Base-by-base conservation (phyloP, 2,888 invertebrate genomes). In the Mesorhabditis sp. region DNA sequence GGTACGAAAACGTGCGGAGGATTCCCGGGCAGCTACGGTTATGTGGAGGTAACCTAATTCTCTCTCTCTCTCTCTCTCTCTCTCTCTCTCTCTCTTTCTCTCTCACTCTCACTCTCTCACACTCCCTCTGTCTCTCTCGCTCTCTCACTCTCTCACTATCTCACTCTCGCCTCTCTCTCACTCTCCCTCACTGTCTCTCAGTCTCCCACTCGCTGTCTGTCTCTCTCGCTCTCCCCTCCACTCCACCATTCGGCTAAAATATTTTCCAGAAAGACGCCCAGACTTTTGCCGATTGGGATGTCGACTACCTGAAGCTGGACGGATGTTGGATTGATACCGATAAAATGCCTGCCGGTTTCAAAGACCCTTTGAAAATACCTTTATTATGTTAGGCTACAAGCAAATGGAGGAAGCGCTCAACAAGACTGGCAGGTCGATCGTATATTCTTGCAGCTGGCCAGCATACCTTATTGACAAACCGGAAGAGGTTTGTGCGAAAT, bases 401-500 rank as follows among this genome's bases (percentile, higher is more conserved):
- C 92, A 92, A 82, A 95, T 98, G 88, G 94, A 93, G 7, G 90
- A 90, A 72, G 91, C 92, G 84, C 89, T 98, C 68, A 98, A 97
- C 88, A 89, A 90, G 80, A 96, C 97, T 43, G 95, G 95, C 2
- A 89, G 93, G 44, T 90, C 91, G 13, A 97, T 98, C 91, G 90
- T 96, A 68, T 97, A 95, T 88, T 94, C 95, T 0, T 98, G 97
- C 88, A 94, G 94, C 87, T 97, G 96, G 97, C 97, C 97, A 0
- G 95, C 94, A 66, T 98, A 98, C 87, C 69, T 84, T 10, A 78
- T 80, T 67, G 74, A 80, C 67, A 78, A 80, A 43, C 82, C 81
- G 42, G 71, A 80, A 43, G 66, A 74, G 41, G 75, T 28, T 28
- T 28, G 28, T 28, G 28, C 28, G 28, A 2, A 28, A 28, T 28